A percentile compares a stretch with the other conserved stretches of the same genome.
These are phyloP conservation scores for Apostichopus leukothele DNA, from an alignment of 53 echinoderm and acorn worm species.

Conservation along the genomic window DNA sequence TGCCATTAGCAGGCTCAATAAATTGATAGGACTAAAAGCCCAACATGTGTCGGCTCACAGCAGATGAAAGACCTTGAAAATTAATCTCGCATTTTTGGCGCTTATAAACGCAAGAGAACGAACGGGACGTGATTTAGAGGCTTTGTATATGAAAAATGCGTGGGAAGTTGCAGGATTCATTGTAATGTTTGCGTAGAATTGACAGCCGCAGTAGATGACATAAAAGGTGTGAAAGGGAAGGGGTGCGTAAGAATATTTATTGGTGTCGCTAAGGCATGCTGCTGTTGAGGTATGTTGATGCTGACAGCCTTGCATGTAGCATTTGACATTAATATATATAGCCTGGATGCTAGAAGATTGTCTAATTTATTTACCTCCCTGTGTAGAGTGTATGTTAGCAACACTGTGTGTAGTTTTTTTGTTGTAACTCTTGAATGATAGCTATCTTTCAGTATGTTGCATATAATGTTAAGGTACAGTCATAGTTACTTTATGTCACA, in stretches of 20 bases:
- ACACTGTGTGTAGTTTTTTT: no score
- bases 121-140: slow-evolving; percentile 29
- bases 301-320: not conserved
- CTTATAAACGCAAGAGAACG: not conserved
- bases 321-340: not conserved
- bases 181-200: not conserved
- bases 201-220: not conserved
- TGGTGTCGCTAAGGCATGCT: not conserved
- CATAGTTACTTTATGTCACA: no score
- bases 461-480: no score
- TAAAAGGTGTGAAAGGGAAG: not conserved
- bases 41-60: slow-evolving; percentile 41
- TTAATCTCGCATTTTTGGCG: slow-evolving; percentile 32
- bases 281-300: not conserved
- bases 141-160: slow-evolving; percentile 5
- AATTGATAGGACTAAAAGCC: slow-evolving; percentile 44
- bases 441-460: no score
- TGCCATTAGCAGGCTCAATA: slow-evolving; percentile 36
- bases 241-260: not conserved
- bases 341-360: not conserved
- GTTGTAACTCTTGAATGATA: no score
- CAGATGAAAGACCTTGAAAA: slow-evolving; percentile 44
- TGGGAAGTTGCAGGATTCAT: slow-evolving; percentile 10
- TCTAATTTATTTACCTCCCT: not conserved
- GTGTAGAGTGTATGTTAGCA: no score